Evolutionary conservation across 1,140 invertebrate species (phyloP), one percentile per base, ranked within the genome.

Genomic region (Drosophila virilis): DNA sequence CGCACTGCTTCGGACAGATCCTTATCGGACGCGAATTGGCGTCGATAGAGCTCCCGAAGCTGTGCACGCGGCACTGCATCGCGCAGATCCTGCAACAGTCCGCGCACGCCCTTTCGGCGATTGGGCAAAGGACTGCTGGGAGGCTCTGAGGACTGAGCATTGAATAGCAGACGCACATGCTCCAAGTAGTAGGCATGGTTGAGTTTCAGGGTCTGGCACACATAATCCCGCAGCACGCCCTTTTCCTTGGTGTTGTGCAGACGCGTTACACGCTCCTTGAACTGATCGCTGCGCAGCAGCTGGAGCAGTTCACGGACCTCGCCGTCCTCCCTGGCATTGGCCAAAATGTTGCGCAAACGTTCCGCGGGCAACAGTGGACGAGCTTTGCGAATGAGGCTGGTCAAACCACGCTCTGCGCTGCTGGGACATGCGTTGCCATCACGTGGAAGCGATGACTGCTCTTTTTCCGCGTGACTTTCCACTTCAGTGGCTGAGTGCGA

Each of bases 81-180:
- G 0, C 82, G 72, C 15, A 86, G 52, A 43, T 86, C 82, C 54
- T 43, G 52, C 8, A 86, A 28, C 12, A 86, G 50, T 6, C 82
- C 82, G 7, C 82, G 79, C 0, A 88, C 22, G 0, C 82, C 82
- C 9, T 42, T 59, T 7, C 83, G 76, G n/a, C 83, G 79, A 32
- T 79, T 73, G 15, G 79, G 79, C 37, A 77, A 5, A 8, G 68
- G 52, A 9, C 65, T 82, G 15, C 55, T 71, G 0, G 76, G 35
- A 1, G 35, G n/a, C 43, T 75, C 78, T 0, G n/a, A 32, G 0
- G 17, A 42, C 8, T 88, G 62, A 0, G 77, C 28, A 33, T 79
- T 69, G 10, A 86, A 73, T 17, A 86, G 81, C 8, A 68, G 32
- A 1, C 57, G 38, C 1, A 77, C 46, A 6, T 61, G 88, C 8